Percentiles rank a stretch among this genome's conserved stretches.
phyloP scores from a whole-genome alignment of 2,797 vertebrate species.

The Furcifer pardalis region DNA sequence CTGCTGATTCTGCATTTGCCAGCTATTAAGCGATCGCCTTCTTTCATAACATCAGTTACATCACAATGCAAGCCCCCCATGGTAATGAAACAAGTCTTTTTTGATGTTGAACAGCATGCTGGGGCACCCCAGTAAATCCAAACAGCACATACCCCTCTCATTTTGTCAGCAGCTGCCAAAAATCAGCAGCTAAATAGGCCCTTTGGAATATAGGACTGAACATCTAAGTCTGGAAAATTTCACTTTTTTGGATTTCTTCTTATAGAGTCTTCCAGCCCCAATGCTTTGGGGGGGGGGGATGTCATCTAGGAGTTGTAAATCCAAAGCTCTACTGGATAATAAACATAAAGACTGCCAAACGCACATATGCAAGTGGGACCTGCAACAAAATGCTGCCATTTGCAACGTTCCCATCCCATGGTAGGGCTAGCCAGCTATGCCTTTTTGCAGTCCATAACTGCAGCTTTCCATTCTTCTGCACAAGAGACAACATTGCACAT shows the following conservation, averaged over 20 bases:
- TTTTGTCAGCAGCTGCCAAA: not conserved
- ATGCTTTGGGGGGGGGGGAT: too few species aligned
- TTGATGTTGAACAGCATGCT: not conserved
- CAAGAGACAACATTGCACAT: not conserved
- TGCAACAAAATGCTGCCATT: not conserved
- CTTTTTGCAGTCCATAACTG: not conserved
- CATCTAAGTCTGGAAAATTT: too few species aligned
- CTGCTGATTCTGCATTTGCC: constrained; percentile 15
- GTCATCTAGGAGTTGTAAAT: too few species aligned
- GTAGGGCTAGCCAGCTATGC: not conserved
- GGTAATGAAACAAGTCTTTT: not conserved
- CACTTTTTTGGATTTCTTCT: too few species aligned
- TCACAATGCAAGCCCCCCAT: not conserved
- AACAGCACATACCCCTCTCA: not conserved
- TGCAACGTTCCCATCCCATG: not conserved
- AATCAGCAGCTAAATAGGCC: not conserved
- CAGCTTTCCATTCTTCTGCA: not conserved
- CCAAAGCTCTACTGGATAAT: not conserved
- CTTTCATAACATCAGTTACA: constrained; percentile 7
- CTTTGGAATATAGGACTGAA: not conserved
- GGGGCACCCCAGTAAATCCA: not conserved
- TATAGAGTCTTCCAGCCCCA: too few species aligned
- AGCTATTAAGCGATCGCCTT: not conserved
- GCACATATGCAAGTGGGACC: not conserved
- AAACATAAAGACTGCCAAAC: not conserved